Evolutionary conservation across 2,888 invertebrate genomes (phyloP).

Genomic region (Tipula confusa): DNA sequence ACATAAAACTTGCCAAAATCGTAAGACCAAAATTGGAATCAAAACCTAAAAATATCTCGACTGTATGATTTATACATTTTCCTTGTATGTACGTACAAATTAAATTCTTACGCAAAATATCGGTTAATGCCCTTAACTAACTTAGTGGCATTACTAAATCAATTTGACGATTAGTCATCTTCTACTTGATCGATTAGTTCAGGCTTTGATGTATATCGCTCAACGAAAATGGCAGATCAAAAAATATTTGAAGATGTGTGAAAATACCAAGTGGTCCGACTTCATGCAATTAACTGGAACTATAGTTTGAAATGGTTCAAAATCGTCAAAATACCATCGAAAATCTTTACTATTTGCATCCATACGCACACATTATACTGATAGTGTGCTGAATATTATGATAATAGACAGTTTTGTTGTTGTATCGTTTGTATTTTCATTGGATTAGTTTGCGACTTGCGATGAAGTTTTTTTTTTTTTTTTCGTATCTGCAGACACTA

Average conservation of each 20-base stretch:
- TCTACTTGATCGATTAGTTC: neutral
- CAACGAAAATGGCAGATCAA: neutral
- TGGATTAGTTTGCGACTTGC: constrained; percentile 21
- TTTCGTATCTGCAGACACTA: neutral
- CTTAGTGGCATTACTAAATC: neutral
- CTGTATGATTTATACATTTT: neutral
- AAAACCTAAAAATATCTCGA: neutral
- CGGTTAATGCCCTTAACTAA: neutral
- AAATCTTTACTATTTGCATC: neutral
- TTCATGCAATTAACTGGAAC: too few relatives aligned
- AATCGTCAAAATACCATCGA: too few relatives aligned
- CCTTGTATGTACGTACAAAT: neutral
- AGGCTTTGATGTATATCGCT: too few relatives aligned
- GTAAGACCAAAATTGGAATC: neutral
- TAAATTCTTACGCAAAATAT: too few relatives aligned
- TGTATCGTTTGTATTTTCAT: neutral
- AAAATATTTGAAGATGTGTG: neutral
- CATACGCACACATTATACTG: neutral
- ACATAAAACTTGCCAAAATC: too few relatives aligned
- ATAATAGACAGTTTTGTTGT: neutral
- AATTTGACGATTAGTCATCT: neutral
- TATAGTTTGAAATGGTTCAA: neutral
- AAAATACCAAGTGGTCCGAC: neutral
- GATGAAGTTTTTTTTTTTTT: neutral
- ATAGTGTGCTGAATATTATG: neutral